These are phyloP conservation scores for Pegoplata infirma DNA, from an alignment of 2,888 invertebrate species.

Conservation along the genomic window DNA sequence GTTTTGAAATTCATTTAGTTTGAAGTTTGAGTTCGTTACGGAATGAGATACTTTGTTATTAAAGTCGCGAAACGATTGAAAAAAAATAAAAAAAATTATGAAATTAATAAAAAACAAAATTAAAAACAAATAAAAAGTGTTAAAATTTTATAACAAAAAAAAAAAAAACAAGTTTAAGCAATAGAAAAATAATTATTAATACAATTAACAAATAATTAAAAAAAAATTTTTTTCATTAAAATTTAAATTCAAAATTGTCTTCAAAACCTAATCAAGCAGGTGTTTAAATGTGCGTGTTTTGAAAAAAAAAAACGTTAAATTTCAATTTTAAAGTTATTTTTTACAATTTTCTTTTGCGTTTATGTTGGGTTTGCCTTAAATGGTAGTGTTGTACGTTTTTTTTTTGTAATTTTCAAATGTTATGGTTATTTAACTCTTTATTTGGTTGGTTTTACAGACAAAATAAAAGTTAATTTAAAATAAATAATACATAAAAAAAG, in stretches of 20 bases:
- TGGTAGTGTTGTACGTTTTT: conserved; percentile 18
- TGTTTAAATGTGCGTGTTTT: conserved; percentile 25
- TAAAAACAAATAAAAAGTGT: conserved; percentile 11
- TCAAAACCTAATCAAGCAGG: conserved; percentile 17
- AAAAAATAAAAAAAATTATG: conserved; percentile 4
- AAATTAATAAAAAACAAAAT: not conserved
- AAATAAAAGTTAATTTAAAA: conserved; percentile 28
- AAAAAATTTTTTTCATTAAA: not conserved
- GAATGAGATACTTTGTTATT: conserved; percentile 45
- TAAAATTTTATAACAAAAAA: too few species aligned
- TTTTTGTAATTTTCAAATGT: too few species aligned
- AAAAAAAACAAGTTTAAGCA: too few species aligned
- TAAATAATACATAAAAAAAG: conserved; percentile 8
- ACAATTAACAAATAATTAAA: not conserved
- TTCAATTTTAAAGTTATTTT: conserved; percentile 2
- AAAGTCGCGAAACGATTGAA: conserved; percentile 31
- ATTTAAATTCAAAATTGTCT: too few species aligned
- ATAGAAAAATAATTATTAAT: not conserved
- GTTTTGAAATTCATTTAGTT: conserved; percentile 57
- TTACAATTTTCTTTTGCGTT: conserved; percentile 28
- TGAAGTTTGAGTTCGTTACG: conserved; percentile 58
- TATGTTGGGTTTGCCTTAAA: conserved; percentile 17
- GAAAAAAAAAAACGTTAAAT: conserved; percentile 19
- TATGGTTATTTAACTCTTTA: conserved; percentile 38
- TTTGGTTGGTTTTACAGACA: conserved; percentile 36